Evolutionary conservation across 2,888 invertebrate species (phyloP).

Genomic region (Chirona hameri): DNA sequence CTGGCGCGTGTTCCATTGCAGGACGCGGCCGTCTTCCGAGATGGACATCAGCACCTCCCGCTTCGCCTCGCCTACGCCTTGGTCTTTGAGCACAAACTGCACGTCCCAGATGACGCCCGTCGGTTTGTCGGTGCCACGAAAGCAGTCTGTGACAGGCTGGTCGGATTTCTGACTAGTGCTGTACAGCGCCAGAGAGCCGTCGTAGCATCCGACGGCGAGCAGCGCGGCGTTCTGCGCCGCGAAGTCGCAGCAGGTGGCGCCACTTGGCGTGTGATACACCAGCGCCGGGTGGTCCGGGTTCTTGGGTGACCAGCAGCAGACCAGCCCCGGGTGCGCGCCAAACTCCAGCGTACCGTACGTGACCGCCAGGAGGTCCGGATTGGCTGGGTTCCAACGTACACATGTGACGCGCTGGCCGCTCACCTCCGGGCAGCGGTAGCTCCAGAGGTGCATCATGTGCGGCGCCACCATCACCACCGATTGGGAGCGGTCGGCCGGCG

Average conservation of each 20-base stretch:
- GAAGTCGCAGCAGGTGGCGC: conserved; percentile 10
- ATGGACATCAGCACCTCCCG: conserved; percentile 8
- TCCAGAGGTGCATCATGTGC: background rate
- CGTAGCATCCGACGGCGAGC: background rate
- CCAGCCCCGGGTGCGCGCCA: background rate
- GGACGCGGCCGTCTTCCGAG: conserved; percentile 10
- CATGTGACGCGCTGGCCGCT: background rate
- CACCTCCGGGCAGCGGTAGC: background rate
- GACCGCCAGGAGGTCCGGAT: background rate
- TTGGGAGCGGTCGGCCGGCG: background rate
- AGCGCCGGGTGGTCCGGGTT: background rate
- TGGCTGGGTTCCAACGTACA: background rate
- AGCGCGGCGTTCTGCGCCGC: background rate
- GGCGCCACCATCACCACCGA: conserved; percentile 23
- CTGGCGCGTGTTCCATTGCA: conserved; percentile 1
- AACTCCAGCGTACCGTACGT: background rate
- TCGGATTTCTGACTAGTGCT: background rate
- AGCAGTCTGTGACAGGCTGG: background rate
- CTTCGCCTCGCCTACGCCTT: conserved; percentile 3
- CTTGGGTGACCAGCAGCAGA: conserved; percentile 23
- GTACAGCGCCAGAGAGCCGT: conserved; percentile 7
- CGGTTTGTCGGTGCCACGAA: background rate
- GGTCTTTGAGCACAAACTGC: conserved; percentile 22
- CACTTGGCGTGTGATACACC: background rate
- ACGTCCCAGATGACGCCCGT: background rate